Base-by-base conservation (phyloP, 2,797 vertebrate genomes). In the Hafferia zeledoni region DNA sequence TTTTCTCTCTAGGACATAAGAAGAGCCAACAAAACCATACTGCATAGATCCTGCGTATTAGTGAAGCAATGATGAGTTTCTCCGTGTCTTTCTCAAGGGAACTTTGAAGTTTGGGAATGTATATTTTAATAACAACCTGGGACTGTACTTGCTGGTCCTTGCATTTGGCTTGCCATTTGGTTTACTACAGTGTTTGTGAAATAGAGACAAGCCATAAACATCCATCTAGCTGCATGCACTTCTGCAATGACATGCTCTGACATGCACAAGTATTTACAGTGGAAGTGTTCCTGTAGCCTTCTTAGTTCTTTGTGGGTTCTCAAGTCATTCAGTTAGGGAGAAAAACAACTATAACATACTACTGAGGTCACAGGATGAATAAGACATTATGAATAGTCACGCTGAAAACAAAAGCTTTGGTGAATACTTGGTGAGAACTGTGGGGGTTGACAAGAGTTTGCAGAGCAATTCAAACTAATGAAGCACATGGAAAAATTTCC, bases 301-400 rank as follows among this genome's bases (percentile, higher is more conserved):
- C 86, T 84, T 85, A 71, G 67, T 60, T 56, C 80, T 94, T 90
- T 96, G 91, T 88, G 93, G 94, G 69, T 94, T 96, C 77, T 90
- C 67, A 87, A 86, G 85, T 92, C 80, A 94, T 91, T 60, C 93
- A 95, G 70, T 84, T 88, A 79, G 63, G 67, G 93, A 94, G 95
- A 89, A 94, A 95, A 97, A 93, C 91, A 95, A 86, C 84, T 56
- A 33, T 95, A 95, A 78, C 70, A 17, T 67, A 50, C 82, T 93
- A 94, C 94, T 94, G 95, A 94, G 95, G 87, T 92, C 91, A 91
- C 87, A 87, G 47, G 74, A 90, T 96, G 83, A 96, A 95, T 94
- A 94, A 93, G 91, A 35, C 56, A n/a, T 95, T 91, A 95, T 78
- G 93, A 97, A 92, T 89, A 91, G 85, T 83, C 68, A 81, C 86